These are phyloP conservation scores for Allochrocebus solatus DNA, from an alignment of 2,797 vertebrate genomes.

Conservation along the genomic window DNA sequence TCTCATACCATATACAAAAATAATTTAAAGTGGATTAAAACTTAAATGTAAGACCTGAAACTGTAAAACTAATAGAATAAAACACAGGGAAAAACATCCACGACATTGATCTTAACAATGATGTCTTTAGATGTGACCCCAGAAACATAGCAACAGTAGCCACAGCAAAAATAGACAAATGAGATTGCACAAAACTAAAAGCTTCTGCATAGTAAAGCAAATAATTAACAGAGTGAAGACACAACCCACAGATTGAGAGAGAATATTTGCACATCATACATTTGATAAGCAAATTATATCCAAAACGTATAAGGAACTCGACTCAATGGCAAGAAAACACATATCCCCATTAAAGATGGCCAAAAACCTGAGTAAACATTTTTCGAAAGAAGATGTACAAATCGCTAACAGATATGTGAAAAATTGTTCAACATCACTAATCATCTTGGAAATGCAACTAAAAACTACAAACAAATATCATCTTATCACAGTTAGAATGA, in stretches of 20 bases:
- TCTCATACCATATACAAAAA: not conserved
- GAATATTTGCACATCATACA: not conserved
- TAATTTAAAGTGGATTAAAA: not conserved
- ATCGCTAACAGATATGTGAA: not conserved
- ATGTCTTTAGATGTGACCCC: not conserved
- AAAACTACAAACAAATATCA: not conserved
- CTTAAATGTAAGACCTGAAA: not conserved
- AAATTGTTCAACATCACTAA: not conserved
- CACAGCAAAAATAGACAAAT: not conserved
- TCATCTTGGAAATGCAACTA: not conserved
- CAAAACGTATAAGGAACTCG: not conserved
- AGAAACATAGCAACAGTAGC: not conserved
- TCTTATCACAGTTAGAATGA: no score
- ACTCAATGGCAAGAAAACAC: not conserved
- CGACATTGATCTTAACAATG: not conserved
- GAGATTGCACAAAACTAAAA: not conserved
- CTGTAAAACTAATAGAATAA: not conserved
- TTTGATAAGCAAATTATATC: no score
- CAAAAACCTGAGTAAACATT: not conserved
- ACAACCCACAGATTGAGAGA: not conserved
- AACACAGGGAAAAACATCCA: no score
- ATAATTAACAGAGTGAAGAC: not conserved
- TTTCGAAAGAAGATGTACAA: not conserved
- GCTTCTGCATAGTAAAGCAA: not conserved
- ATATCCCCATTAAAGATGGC: constrained; percentile 78